These are phyloP conservation scores for Girardia tigrina DNA, from an alignment of 2,888 invertebrate genomes.

Conservation along the genomic window DNA sequence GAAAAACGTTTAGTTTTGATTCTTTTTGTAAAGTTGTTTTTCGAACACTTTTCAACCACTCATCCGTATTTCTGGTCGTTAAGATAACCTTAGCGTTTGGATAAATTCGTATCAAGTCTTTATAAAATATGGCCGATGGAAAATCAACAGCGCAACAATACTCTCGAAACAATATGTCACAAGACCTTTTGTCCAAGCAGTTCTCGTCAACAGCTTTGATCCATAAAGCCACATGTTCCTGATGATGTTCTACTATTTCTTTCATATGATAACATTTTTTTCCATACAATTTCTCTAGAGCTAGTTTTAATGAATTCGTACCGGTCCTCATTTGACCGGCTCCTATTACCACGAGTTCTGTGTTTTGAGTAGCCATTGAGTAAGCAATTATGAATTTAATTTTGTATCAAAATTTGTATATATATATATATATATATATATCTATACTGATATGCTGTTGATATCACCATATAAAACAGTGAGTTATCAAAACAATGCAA, in stretches of 20 bases:
- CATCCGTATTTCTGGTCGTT: neutral
- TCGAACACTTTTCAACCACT: neutral
- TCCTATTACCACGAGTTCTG: neutral
- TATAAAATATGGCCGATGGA: neutral
- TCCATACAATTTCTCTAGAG: neutral
- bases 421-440: no score
- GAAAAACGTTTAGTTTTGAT: no score
- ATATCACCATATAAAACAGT: no score
- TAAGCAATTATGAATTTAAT: no score
- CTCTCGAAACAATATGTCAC: neutral
- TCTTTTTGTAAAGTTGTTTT: neutral
- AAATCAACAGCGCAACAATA: neutral
- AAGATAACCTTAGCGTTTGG: conserved; percentile 26
- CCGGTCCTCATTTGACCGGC: conserved; percentile 23
- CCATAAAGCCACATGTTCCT: neutral
- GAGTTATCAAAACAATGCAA: no score
- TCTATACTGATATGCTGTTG: no score
- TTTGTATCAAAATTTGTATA: no score
- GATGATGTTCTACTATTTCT: neutral
- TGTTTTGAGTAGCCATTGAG: neutral
- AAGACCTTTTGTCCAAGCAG: neutral
- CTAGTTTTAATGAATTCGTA: neutral
- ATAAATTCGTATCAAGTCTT: neutral
- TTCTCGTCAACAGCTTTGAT: neutral
- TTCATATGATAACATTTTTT: conserved; percentile 25